phyloP scores from a whole-genome alignment of 2,113 vertebrate genomes.

The Dipodomys stephensi region DNA sequence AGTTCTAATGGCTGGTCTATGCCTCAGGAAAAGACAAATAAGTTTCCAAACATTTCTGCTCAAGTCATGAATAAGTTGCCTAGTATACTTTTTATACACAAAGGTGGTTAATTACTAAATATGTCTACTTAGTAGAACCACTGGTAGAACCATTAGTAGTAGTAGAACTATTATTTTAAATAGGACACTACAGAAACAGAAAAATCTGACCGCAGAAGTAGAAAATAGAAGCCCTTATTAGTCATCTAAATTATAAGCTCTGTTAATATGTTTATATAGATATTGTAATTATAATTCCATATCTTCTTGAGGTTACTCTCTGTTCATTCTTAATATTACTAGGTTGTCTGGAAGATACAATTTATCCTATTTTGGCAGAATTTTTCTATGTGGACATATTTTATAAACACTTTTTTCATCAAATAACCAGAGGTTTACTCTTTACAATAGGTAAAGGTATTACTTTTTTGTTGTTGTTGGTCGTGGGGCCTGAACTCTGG shows the following conservation, averaged over 20 bases:
- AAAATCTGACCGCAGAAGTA: background rate
- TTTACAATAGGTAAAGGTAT: background rate
- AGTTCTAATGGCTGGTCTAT: background rate
- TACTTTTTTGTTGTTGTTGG: too few relatives aligned
- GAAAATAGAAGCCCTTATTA: background rate
- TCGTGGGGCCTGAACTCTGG: too few relatives aligned
- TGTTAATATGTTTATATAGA: background rate
- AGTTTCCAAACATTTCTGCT: background rate
- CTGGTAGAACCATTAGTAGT: too few relatives aligned
- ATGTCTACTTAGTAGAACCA: background rate
- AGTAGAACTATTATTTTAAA: conserved; percentile 5
- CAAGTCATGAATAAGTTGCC: background rate
- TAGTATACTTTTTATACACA: background rate
- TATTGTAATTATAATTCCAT: conserved; percentile 8
- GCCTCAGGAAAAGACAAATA: background rate
- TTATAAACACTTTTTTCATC: conserved; percentile 16
- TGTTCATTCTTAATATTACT: conserved; percentile 30
- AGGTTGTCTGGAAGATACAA: background rate
- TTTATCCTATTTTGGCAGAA: background rate
- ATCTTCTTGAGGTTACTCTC: background rate
- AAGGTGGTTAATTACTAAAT: background rate
- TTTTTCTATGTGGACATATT: background rate
- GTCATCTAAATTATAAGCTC: conserved; percentile 2
- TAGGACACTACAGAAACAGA: background rate
- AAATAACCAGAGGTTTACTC: background rate